These are phyloP conservation scores for Podarcis muralis DNA, from an alignment of 2,113 vertebrate species.

Conservation along the genomic window DNA sequence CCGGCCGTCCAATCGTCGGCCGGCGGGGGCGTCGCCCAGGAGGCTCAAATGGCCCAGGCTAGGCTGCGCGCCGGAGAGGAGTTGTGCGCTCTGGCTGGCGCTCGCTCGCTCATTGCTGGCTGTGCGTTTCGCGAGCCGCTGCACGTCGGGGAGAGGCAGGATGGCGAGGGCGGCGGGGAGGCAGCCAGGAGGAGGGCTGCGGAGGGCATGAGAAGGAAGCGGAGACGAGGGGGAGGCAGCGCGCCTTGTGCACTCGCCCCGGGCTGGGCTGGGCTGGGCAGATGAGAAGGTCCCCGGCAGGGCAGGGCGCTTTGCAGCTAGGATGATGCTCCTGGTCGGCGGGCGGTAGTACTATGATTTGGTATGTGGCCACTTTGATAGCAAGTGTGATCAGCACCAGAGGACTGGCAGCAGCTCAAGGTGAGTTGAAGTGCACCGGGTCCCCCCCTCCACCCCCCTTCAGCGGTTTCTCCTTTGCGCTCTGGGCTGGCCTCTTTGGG, in stretches of 20 bases:
- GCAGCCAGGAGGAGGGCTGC: constrained; percentile 71
- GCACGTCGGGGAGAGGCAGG: constrained; percentile 68
- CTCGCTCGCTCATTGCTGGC: constrained; percentile 64
- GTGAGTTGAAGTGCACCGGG: constrained; percentile 91
- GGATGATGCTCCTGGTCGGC: constrained; percentile 83
- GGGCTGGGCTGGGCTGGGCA: constrained; percentile 43
- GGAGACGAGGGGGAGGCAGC: neutral
- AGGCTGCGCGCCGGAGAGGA: constrained; percentile 81
- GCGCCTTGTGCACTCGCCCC: constrained; percentile 21
- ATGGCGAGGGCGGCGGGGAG: constrained; percentile 83
- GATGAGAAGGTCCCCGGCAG: constrained; percentile 57
- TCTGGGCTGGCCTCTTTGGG: neutral
- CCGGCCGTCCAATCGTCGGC: constrained; percentile 64
- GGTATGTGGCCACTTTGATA: constrained; percentile 99
- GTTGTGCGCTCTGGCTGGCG: constrained; percentile 45
- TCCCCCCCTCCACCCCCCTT: neutral
- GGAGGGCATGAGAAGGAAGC: constrained; percentile 71
- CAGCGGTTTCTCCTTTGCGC: no score
- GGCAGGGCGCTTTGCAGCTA: constrained; percentile 85
- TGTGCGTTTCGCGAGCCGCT: neutral
- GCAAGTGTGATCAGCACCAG: constrained; percentile 96
- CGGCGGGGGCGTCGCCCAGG: constrained; percentile 71
- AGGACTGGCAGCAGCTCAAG: constrained; percentile 94
- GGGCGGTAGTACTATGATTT: constrained; percentile 89
- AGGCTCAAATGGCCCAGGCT: constrained; percentile 79